Conservation (phyloP, 1,140 invertebrate genomes). For the Aradophagus sp. region DNA sequence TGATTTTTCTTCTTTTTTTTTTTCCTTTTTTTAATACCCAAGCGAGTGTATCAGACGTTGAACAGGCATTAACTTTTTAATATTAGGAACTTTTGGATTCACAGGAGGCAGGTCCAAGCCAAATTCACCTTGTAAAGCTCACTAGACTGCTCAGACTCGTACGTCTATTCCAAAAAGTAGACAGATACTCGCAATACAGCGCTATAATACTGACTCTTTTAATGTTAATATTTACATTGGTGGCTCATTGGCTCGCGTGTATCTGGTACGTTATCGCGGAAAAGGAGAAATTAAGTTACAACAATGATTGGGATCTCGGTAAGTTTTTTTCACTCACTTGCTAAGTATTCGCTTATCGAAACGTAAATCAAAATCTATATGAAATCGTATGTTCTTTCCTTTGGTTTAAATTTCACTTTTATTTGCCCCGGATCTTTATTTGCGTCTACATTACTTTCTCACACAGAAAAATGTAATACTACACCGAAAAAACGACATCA, state of each 20-base stretch:
- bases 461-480: too few relatives aligned
- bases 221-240: constrained; percentile 96
- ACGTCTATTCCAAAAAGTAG: constrained; percentile 96
- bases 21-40: too few relatives aligned
- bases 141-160: constrained; percentile 93
- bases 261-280: constrained; percentile 99
- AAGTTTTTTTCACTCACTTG: too few relatives aligned
- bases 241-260: constrained; percentile 99
- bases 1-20: too few relatives aligned
- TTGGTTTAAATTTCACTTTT: too few relatives aligned
- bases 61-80: constrained; percentile 65
- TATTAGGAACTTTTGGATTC: constrained; percentile 49
- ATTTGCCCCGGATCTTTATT: too few relatives aligned
- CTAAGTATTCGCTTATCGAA: too few relatives aligned
- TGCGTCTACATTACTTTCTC: too few relatives aligned
- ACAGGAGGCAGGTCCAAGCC: constrained; percentile 81
- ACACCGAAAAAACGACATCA: too few relatives aligned
- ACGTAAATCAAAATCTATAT: too few relatives aligned
- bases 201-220: constrained; percentile 95
- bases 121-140: constrained; percentile 96
- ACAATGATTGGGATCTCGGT: constrained; percentile 86
- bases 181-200: constrained; percentile 97
- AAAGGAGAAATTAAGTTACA: constrained; percentile 84
- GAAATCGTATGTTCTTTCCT: too few relatives aligned
- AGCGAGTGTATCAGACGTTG: too few relatives aligned